Conservation (phyloP, 1,140 invertebrate genomes). For the Polypedilum pembai region DNA sequence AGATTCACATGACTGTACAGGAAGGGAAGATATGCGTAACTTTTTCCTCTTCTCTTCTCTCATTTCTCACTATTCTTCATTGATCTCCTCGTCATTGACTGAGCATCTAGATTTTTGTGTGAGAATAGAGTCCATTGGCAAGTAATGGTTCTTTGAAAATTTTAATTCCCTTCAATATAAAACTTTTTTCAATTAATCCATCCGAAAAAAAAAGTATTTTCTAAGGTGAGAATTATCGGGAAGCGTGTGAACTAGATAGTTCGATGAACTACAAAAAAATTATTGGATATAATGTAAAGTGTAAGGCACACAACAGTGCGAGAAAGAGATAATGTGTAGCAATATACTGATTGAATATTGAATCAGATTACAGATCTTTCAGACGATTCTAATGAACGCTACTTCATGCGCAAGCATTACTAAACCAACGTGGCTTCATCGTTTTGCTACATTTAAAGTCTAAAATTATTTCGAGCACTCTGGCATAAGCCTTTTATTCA, state of each 20-base stretch:
- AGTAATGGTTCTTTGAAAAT: not conserved
- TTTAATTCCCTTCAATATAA: slow-evolving; percentile 5
- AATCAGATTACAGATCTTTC: slow-evolving; percentile 15
- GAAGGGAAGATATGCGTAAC: slow-evolving; percentile 4
- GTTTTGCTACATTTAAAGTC: slow-evolving; percentile 12
- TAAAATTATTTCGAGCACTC: not conserved
- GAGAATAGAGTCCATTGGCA: not conserved
- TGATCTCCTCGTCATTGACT: not conserved
- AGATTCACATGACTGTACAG: slow-evolving; percentile 17
- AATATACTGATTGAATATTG: slow-evolving; percentile 24
- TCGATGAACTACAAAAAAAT: not conserved
- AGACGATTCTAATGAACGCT: not conserved
- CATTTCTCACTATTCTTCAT: not conserved
- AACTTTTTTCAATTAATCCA: slow-evolving; percentile 20
- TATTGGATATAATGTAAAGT: not conserved
- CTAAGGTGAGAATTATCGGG: slow-evolving; percentile 15
- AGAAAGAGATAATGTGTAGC: not conserved
- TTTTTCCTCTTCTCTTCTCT: not conserved
- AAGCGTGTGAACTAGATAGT: slow-evolving; percentile 24
- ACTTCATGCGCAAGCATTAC: not conserved
- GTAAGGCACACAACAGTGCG: not conserved
- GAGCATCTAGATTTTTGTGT: not conserved
- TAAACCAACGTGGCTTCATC: not conserved
- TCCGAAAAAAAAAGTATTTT: not conserved
- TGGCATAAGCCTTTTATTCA: slow-evolving; percentile 11